Evolutionary conservation across 1,140 invertebrate genomes (phyloP).

Genomic region (Maconellicoccus hirsutus): DNA sequence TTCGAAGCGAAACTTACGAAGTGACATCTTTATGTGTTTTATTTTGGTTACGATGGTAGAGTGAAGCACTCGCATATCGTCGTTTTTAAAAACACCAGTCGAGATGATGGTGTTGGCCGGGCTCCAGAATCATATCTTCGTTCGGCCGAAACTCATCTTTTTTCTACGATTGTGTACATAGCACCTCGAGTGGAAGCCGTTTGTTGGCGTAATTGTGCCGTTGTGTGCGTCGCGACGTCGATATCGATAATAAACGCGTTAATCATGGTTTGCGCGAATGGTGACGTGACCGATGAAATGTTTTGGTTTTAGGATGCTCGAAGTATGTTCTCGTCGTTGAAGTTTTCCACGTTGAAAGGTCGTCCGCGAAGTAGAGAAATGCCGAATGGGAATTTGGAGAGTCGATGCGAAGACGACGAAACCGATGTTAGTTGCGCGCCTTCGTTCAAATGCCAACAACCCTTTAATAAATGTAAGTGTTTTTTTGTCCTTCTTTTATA

Average conservation of each 20-base stretch:
- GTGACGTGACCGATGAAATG: too few relatives aligned
- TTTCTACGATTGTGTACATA: background rate
- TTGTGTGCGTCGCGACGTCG: too few relatives aligned
- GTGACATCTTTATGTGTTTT: conserved; percentile 5
- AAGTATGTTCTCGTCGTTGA: conserved; percentile 28
- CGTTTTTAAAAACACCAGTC: background rate
- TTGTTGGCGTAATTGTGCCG: too few relatives aligned
- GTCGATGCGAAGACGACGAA: background rate
- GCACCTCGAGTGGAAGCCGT: background rate
- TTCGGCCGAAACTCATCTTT: background rate
- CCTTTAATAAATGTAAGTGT: conserved; percentile 15
- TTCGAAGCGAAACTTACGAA: background rate
- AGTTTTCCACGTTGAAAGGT: conserved; percentile 24
- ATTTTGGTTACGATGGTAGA: background rate
- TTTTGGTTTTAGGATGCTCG: background rate
- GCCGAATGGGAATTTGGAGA: background rate
- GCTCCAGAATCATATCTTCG: background rate
- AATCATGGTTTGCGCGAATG: too few relatives aligned
- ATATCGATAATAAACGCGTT: too few relatives aligned
- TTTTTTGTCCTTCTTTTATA: background rate
- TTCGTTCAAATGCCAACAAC: conserved; percentile 3
- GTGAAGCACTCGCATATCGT: background rate
- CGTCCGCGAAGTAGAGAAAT: background rate
- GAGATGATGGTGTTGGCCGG: background rate
- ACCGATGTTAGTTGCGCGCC: background rate